Evolutionary conservation across 2,113 vertebrate species (phyloP).

Genomic region (Phycodurus eques): DNA sequence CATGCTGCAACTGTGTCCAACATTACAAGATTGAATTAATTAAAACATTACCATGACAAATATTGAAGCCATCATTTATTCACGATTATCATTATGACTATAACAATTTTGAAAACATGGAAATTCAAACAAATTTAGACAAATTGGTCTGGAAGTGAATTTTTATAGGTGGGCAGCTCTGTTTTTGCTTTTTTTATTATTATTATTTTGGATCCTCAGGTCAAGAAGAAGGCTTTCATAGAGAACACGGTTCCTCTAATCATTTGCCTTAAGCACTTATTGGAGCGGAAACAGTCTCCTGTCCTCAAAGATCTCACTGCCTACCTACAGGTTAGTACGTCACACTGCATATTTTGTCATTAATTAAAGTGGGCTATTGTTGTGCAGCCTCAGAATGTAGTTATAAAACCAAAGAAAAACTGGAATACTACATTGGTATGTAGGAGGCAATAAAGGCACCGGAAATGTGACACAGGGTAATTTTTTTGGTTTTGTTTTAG

Average conservation of each 20-base stretch:
- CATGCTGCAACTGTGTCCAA: too few species aligned
- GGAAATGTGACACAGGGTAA: neutral
- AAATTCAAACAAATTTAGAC: too few species aligned
- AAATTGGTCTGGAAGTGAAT: too few species aligned
- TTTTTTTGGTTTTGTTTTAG: slow-evolving; percentile 58
- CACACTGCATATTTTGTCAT: neutral
- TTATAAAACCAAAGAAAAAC: neutral
- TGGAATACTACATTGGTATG: neutral
- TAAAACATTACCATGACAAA: too few species aligned
- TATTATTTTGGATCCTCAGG: slow-evolving; percentile 67
- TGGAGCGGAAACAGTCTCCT: slow-evolving; percentile 85
- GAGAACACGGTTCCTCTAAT: slow-evolving; percentile 91
- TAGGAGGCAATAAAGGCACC: neutral
- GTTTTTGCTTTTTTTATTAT: neutral
- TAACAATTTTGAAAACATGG: too few species aligned
- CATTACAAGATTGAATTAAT: too few species aligned
- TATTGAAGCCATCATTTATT: too few species aligned
- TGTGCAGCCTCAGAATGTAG: neutral
- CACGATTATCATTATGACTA: too few species aligned
- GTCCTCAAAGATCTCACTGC: slow-evolving; percentile 88
- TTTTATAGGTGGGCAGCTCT: neutral
- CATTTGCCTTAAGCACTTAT: slow-evolving; percentile 81
- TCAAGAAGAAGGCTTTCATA: slow-evolving; percentile 90
- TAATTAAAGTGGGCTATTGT: too few species aligned
- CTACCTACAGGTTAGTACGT: slow-evolving; percentile 81